Percentiles rank a stretch among this genome's conserved stretches.
These are phyloP conservation scores for Centrocercus urophasianus DNA, from an alignment of 2,113 vertebrate species.

Conservation along the genomic window DNA sequence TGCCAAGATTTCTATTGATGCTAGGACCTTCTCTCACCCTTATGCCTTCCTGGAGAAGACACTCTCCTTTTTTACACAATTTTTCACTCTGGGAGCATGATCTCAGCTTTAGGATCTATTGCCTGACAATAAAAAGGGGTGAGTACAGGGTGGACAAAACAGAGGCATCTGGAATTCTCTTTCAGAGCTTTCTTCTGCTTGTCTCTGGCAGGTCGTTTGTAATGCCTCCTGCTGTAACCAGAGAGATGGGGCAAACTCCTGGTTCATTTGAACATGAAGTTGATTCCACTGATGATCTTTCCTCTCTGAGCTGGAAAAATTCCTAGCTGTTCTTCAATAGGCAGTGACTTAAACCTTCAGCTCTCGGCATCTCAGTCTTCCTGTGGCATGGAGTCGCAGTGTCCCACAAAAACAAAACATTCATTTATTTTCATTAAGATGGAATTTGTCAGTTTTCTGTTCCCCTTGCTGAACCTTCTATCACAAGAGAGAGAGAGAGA, in stretches of 20 bases:
- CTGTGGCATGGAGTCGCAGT: not conserved
- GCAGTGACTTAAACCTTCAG: constrained; percentile 26
- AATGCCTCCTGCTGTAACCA: not conserved
- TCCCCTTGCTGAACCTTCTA: not conserved
- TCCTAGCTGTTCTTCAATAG: not conserved
- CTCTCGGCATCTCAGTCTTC: not conserved
- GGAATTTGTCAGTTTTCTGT: constrained; percentile 36
- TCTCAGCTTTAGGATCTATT: not conserved
- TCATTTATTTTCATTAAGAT: not conserved
- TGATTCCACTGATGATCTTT: not conserved
- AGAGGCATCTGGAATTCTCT: not conserved
- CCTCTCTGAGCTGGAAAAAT: not conserved
- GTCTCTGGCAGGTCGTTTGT: not conserved
- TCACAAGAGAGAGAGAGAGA: not conserved
- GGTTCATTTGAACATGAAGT: not conserved
- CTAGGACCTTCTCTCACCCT: not conserved
- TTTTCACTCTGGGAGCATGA: not conserved
- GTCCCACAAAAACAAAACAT: not conserved
- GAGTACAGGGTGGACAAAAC: not conserved
- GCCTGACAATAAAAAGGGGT: not conserved
- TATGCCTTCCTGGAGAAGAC: not conserved
- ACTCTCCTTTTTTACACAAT: not conserved
- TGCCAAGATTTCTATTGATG: not conserved
- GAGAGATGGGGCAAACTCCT: not conserved
- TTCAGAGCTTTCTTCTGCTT: not conserved